Evolutionary conservation across 1,140 invertebrate genomes (phyloP).

Genomic region (Drosophila bocki): DNA sequence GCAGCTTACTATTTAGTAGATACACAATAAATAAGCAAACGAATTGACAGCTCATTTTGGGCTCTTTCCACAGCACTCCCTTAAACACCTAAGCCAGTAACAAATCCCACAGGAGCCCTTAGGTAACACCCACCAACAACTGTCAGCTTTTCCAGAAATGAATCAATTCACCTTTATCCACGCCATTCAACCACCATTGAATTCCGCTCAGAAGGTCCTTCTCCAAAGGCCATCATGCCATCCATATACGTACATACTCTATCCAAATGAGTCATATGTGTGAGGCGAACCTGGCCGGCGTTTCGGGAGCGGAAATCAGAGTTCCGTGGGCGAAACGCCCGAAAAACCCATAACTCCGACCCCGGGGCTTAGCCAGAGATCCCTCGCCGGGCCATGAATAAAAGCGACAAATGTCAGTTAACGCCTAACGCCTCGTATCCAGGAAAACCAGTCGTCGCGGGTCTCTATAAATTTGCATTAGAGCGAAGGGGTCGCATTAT

Average conservation of each 20-base stretch:
- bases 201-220: constrained; percentile 9
- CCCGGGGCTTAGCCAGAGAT: constrained; percentile 31
- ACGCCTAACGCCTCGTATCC: constrained; percentile 67
- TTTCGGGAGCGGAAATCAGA: constrained; percentile 58
- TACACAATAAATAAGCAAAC: constrained; percentile 20
- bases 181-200: constrained; percentile 21
- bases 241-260: neutral
- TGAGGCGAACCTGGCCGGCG: constrained; percentile 37
- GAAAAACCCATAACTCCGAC: constrained; percentile 24
- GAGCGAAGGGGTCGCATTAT: constrained; percentile 43
- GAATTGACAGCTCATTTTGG: constrained; percentile 40
- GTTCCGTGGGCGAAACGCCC: constrained; percentile 23
- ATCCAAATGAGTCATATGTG: constrained; percentile 71
- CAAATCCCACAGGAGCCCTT: constrained; percentile 43
- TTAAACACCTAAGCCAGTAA: constrained; percentile 12
- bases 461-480: constrained; percentile 81
- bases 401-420: constrained; percentile 80
- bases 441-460: constrained; percentile 47
- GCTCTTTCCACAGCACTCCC: neutral
- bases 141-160: constrained; percentile 42
- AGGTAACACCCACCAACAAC: constrained; percentile 47
- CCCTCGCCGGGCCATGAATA: constrained; percentile 60
- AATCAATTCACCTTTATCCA: constrained; percentile 51
- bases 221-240: constrained; percentile 23
- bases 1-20: neutral